Base-by-base conservation (phyloP, 2,888 invertebrate species). In the Meliscaeva auricollis region DNA sequence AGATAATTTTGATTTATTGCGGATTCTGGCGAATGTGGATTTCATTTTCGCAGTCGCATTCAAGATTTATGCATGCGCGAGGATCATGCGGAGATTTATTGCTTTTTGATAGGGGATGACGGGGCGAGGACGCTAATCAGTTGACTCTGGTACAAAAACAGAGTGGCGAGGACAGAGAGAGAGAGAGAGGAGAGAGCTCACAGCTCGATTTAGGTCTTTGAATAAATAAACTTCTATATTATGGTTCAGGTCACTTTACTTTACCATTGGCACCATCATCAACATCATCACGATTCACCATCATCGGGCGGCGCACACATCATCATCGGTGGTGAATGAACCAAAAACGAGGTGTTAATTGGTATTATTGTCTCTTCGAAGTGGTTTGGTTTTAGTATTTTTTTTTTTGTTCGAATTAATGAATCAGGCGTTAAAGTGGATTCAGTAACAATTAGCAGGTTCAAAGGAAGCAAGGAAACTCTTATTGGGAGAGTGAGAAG, bases 1-100 rank as follows among this genome's bases (percentile, higher is more conserved):
- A 81, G 85, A 85, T 85, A 77, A 85, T 85, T 85, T 85, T 85
- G 85, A 85, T 85, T 85, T 85, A 85, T 81, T 46, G 80, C 62
- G 60, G 46, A 68, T 85, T 76, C 68, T 41, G 58, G 70, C 54
- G 68, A 54, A 75, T 60, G 84, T 6, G 58, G 76, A 80, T 62
- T 76, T 85, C 72, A 80, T 72, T 76, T 60, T 52, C 38, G 11
- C 62, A 48, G 38, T 68, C 56, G 72, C 76, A 50, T 41, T 56
- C n/a, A 72, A 85, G 85, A 85, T 85, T 85, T 85, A 85, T 85
- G 69, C 81, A 76, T 72, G 76, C 73, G 62, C 85, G 76, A 69
- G 56, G 78, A 83, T 83, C 83, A 78, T 48, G 56, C 41, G 3
- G 48, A 81, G 81, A 85, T 81, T 85, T 85, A 85, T 81, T 81